Conservation (phyloP, 2,888 invertebrate genomes). For the Byasa hedistus region DNA sequence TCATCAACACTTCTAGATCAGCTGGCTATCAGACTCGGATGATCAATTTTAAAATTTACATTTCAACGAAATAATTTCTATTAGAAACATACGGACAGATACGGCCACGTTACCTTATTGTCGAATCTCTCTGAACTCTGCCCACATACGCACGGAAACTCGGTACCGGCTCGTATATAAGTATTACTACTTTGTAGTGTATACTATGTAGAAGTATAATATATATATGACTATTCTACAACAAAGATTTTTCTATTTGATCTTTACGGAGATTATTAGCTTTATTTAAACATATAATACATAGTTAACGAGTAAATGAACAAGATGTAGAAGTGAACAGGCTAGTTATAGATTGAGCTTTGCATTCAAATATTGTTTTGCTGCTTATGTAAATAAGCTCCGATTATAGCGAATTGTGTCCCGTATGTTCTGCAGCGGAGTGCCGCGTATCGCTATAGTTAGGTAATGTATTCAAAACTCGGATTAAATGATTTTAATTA, state of each 20-base stretch:
- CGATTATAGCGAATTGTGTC: slow-evolving; percentile 1
- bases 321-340: too few species aligned
- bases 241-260: too few species aligned
- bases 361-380: too few species aligned
- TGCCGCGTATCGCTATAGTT: slow-evolving; percentile 64
- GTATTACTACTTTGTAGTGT: too few species aligned
- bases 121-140: slow-evolving; percentile 44
- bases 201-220: too few species aligned
- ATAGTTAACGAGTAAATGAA: too few species aligned
- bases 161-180: too few species aligned
- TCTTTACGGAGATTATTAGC: too few species aligned
- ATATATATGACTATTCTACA: too few species aligned
- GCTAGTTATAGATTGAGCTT: too few species aligned
- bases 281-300: too few species aligned
- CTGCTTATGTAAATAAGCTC: too few species aligned
- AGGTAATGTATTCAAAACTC: slow-evolving; percentile 71
- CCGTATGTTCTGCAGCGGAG: slow-evolving; percentile 50
- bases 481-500: slow-evolving; percentile 74
- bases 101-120: slow-evolving; percentile 51
- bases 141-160: slow-evolving; percentile 32
- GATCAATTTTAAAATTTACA: slow-evolving; percentile 52
- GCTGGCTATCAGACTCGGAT: slow-evolving; percentile 33
- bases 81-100: slow-evolving; percentile 59
- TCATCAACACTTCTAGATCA: slow-evolving; percentile 13
- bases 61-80: slow-evolving; percentile 50